These are phyloP conservation scores for Oncorhynchus kisutch DNA, from an alignment of 2,113 vertebrate genomes.

Conservation along the genomic window DNA sequence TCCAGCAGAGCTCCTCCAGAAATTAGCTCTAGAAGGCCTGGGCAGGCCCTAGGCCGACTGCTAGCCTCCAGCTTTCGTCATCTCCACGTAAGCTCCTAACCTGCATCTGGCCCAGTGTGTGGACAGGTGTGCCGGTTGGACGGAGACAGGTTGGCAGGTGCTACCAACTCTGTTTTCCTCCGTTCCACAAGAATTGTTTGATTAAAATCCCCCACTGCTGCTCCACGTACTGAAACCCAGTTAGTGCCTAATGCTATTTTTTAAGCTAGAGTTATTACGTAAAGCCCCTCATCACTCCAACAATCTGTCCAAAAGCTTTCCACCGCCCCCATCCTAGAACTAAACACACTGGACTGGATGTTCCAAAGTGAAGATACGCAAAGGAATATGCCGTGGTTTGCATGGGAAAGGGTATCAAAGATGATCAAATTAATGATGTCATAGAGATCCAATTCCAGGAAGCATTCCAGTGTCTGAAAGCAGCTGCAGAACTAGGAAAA, in stretches of 20 bases:
- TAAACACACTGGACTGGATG: conserved; percentile 2
- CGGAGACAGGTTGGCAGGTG: conserved; percentile 35
- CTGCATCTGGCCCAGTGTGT: conserved; percentile 37
- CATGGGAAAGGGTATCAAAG: conserved; percentile 46
- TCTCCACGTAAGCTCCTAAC: conserved; percentile 35
- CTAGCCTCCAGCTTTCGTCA: conserved; percentile 38
- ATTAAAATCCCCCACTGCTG: conserved; percentile 1
- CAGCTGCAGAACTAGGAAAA: conserved; percentile 28
- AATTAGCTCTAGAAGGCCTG: conserved; percentile 38
- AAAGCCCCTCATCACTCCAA: background rate
- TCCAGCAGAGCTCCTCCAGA: conserved; percentile 39
- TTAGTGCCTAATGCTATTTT: background rate
- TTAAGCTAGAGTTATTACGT: background rate
- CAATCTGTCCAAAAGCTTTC: conserved; percentile 2
- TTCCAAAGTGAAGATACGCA: conserved; percentile 46
- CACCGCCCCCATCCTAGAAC: conserved; percentile 25
- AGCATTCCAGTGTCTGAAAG: conserved; percentile 16
- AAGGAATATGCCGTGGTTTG: conserved; percentile 46
- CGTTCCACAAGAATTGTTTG: background rate
- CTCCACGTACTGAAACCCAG: background rate
- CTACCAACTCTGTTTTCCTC: background rate
- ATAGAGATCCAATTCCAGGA: conserved; percentile 50
- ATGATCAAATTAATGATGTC: conserved; percentile 46
- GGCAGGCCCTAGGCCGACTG: conserved; percentile 16
- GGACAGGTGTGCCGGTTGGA: conserved; percentile 40